These are phyloP conservation scores for Tylochromis polylepis DNA, from an alignment of 2,113 vertebrate genomes.

Conservation along the genomic window DNA sequence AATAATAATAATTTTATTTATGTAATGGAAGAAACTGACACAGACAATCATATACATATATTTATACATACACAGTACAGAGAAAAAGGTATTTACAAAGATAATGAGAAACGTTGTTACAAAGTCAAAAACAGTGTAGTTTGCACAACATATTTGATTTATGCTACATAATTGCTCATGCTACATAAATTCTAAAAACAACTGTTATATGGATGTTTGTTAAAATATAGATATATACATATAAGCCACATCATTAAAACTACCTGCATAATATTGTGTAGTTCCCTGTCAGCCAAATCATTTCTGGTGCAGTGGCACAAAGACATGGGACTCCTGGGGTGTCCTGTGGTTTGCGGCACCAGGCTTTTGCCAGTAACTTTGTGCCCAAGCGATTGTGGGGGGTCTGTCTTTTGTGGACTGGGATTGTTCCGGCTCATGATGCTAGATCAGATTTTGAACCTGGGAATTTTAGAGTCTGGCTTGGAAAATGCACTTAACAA, in stretches of 20 bases:
- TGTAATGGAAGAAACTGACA: neutral
- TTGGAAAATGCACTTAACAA: neutral
- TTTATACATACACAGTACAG: accelerated
- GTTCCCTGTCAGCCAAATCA: neutral
- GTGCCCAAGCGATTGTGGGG: neutral
- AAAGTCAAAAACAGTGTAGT: neutral
- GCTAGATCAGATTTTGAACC: neutral
- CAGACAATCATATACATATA: neutral
- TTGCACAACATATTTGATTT: neutral
- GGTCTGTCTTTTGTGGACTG: neutral
- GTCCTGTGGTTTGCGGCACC: neutral
- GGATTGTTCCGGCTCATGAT: neutral
- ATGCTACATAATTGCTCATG: neutral
- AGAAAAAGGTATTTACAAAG: neutral
- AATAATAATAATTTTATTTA: neutral
- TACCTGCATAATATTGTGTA: neutral
- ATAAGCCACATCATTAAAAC: neutral
- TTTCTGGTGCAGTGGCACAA: neutral
- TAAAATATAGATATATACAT: neutral
- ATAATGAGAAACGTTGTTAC: neutral
- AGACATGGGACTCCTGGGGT: neutral
- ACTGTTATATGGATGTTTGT: neutral
- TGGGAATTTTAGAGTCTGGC: neutral
- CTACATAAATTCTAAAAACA: neutral
- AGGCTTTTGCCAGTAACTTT: neutral